Evolutionary conservation across 2,113 vertebrate genomes (phyloP), one percentile per base, ranked within the genome.

Genomic region (Xiphophorus couchianus): DNA sequence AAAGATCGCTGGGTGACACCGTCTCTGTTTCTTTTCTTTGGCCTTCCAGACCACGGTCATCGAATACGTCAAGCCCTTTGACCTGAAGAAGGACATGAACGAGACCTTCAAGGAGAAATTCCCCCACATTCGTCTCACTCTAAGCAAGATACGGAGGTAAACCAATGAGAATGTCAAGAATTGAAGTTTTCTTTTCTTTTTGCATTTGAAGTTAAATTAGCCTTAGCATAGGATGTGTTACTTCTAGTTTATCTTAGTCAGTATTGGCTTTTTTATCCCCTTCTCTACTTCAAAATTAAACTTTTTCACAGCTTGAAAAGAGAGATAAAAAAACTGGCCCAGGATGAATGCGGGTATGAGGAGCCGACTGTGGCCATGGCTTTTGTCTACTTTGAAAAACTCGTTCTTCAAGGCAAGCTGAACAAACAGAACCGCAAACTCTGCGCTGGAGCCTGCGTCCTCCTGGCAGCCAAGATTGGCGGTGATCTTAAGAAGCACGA

Each of bases 1-100:
- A 2, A 68, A 35, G 86, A 58, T 68, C 71, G 66, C 60, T 42
- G 58, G 19, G 29, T 64, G 80, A 10, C 28, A 62, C 28, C 81
- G 73, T 86, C 84, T 74, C 69, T 37, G 2, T 13, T 67, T 78
- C 42, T 91, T 71, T 62, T 72, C 82, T 68, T 13, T n/a, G 25
- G 19, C 0, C 39, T 95, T 95, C 33, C 94, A 99, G 98, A 99
- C 97, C 3, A 99, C 98, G 0, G 96, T 99, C 69, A 98, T 99
- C 25, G 98, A 98, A 93, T 99, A 99, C 0, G 98, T 99, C 88
- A 99, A 99, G 93, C 98, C 98, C 75, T 99, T 97, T 0, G 98
- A 99, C 92, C 98, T 99, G 84, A 99, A 99, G 91, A 99, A 99
- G 87, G 97, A 98, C 94, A 99, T 99, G 98, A 99, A 99, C 0